phyloP scores from a whole-genome alignment of 2,113 vertebrate species.

The Daubentonia madagascariensis region DNA sequence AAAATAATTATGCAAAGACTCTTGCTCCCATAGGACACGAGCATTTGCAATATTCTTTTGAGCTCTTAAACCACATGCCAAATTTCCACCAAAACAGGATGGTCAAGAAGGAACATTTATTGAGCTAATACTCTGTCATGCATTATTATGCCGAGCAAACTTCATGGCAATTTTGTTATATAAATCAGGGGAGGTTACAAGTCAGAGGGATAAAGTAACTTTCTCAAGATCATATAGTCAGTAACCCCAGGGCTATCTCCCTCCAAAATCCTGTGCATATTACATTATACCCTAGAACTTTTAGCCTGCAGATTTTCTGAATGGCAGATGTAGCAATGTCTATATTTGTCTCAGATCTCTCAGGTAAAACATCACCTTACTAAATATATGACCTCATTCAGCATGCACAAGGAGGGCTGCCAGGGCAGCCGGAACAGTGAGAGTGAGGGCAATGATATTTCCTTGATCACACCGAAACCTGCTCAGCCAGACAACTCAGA shows the following conservation, averaged over 20 bases:
- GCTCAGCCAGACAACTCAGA: background rate
- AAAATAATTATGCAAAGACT: background rate
- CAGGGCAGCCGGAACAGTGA: background rate
- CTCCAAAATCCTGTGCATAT: background rate
- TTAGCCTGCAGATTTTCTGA: background rate
- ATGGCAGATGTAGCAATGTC: background rate
- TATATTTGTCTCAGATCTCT: background rate
- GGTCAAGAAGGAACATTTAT: conserved; percentile 23
- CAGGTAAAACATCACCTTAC: conserved; percentile 8
- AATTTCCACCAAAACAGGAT: conserved; percentile 25
- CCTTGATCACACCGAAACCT: conserved; percentile 60
- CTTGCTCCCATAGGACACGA: background rate
- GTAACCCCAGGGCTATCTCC: background rate
- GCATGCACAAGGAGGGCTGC: background rate
- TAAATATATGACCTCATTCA: conserved; percentile 66
- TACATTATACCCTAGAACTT: background rate
- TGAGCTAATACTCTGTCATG: background rate
- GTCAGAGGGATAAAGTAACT: background rate
- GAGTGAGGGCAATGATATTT: conserved; percentile 25
- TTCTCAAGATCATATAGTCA: background rate
- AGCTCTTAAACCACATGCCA: background rate
- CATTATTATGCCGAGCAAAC: background rate
- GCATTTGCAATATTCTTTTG: background rate
- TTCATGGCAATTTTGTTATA: background rate
- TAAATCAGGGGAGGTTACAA: background rate